Evolutionary conservation across 1,140 invertebrate genomes (phyloP).

Genomic region (Portunus trituberculatus): DNA sequence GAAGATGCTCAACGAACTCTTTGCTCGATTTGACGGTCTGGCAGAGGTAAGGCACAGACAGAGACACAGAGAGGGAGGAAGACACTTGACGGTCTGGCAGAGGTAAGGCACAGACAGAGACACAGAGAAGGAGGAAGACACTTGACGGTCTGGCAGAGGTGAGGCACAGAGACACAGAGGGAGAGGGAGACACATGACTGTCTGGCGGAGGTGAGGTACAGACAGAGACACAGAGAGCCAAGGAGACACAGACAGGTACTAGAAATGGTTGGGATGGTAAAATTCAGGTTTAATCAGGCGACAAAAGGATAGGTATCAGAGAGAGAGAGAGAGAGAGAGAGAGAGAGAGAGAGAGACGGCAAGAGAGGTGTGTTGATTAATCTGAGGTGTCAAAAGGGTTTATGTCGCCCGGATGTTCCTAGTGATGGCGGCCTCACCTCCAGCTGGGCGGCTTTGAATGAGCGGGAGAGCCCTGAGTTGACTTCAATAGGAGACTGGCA

Average conservation of each 20-base stretch:
- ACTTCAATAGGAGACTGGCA: too few species aligned
- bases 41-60: conserved; percentile 85
- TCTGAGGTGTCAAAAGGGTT: too few species aligned
- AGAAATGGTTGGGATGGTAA: too few species aligned
- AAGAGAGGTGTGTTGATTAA: too few species aligned
- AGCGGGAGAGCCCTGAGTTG: too few species aligned
- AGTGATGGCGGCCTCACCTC: too few species aligned
- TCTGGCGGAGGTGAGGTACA: too few species aligned
- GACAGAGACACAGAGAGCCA: not conserved
- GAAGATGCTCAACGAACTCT: conserved; percentile 95
- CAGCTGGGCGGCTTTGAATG: too few species aligned
- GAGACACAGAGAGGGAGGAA: not conserved
- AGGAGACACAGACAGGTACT: not conserved
- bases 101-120: conserved; percentile 82
- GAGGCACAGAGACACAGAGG: not conserved
- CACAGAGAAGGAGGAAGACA: not conserved
- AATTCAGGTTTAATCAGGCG: too few species aligned
- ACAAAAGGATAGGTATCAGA: too few species aligned
- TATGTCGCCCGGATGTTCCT: too few species aligned
- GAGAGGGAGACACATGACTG: not conserved
- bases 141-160: conserved; percentile 94
- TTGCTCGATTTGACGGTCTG: conserved; percentile 94
- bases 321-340: not conserved
- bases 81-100: conserved; percentile 90
- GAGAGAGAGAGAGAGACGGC: not conserved